phyloP scores from a whole-genome alignment of 2,113 vertebrate species.

The Mugil cephalus region DNA sequence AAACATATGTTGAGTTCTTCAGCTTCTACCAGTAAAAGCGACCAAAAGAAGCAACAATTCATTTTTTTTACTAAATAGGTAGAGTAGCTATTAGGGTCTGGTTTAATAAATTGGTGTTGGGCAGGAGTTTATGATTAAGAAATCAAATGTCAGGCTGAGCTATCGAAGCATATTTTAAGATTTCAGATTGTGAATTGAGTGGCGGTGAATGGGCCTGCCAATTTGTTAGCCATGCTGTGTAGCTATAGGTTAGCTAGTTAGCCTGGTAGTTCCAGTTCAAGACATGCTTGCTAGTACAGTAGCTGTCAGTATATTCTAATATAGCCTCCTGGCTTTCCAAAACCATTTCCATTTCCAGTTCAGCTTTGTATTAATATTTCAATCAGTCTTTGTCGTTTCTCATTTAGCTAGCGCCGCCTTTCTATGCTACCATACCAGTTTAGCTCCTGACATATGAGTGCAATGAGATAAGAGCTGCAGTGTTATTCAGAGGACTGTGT shows the following conservation, averaged over 20 bases:
- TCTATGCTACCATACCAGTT: background rate
- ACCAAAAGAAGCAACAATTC: too few relatives aligned
- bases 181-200: background rate
- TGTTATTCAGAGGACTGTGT: conserved; percentile 42
- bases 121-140: too few relatives aligned
- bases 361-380: conserved; percentile 14
- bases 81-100: too few relatives aligned
- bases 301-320: background rate
- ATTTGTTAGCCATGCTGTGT: background rate
- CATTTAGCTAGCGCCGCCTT: background rate
- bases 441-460: conserved; percentile 31
- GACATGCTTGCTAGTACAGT: background rate
- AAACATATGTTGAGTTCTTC: background rate
- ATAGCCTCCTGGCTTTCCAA: background rate
- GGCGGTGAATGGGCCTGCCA: background rate
- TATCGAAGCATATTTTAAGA: background rate
- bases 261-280: background rate
- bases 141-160: too few relatives aligned
- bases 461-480: background rate
- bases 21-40: too few relatives aligned
- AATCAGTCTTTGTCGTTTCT: conserved; percentile 10
- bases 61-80: too few relatives aligned
- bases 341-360: background rate
- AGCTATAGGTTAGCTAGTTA: conserved; percentile 2
- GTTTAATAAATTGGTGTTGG: too few relatives aligned